phyloP scores from a whole-genome alignment of 1,140 invertebrate genomes.

The Drosophila guanche region DNA sequence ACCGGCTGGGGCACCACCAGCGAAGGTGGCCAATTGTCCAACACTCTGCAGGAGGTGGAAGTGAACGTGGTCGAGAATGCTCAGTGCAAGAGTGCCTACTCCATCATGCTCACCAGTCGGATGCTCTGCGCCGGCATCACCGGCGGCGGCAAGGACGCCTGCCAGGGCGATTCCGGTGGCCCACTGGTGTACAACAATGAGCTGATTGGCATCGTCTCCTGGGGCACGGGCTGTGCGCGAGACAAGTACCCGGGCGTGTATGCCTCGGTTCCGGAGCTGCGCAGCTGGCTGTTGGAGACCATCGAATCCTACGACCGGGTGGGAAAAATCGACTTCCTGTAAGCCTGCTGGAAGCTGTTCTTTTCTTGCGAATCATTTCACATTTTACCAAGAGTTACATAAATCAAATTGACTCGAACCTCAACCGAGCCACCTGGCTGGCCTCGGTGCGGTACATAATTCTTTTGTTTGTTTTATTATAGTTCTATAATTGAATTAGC shows the following conservation, averaged over 20 bases:
- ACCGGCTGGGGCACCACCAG: constrained; percentile 71
- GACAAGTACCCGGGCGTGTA: constrained; percentile 87
- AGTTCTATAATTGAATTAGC: constrained; percentile 55
- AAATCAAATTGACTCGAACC: constrained; percentile 10
- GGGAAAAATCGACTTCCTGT: constrained; percentile 59
- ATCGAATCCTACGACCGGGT: constrained; percentile 11
- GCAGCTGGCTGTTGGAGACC: constrained; percentile 72
- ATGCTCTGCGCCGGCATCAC: constrained; percentile 85
- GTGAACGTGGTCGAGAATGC: constrained; percentile 60
- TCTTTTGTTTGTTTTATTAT: constrained; percentile 27
- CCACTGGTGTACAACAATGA: constrained; percentile 79
- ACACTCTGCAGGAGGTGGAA: constrained; percentile 58
- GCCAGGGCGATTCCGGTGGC: constrained; percentile 84
- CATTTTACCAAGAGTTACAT: constrained; percentile 14
- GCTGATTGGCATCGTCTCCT: constrained; percentile 87
- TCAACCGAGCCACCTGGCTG: not conserved
- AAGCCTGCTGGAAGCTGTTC: not conserved
- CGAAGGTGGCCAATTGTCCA: constrained; percentile 47
- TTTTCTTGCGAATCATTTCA: not conserved
- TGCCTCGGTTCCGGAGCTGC: constrained; percentile 85
- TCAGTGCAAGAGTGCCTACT: constrained; percentile 53
- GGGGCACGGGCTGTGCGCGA: constrained; percentile 88
- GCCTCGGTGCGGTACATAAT: constrained; percentile 1
- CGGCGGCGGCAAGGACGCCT: constrained; percentile 84
- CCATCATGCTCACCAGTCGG: constrained; percentile 81